phyloP scores from a whole-genome alignment of 2,888 invertebrate species.

The Halictus quadricinctus region DNA sequence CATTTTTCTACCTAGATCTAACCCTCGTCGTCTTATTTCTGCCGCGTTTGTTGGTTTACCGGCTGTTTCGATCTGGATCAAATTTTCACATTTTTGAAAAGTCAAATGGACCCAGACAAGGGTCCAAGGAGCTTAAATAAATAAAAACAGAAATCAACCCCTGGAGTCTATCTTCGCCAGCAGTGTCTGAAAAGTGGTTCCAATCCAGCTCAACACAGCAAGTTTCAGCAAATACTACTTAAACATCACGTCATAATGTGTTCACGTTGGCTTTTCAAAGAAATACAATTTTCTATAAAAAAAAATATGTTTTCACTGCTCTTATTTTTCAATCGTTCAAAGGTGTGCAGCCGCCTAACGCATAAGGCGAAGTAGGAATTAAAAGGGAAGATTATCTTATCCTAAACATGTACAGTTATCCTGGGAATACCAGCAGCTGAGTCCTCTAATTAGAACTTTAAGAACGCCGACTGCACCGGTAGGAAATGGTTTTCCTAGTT shows the following conservation, averaged over 20 bases:
- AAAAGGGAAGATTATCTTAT: not conserved
- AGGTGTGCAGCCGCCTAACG: not conserved
- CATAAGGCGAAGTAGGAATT: not conserved
- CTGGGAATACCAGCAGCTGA: not conserved
- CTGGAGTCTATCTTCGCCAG: not conserved
- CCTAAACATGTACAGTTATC: not conserved
- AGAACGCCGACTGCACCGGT: not conserved
- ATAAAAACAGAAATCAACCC: no score
- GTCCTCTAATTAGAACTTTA: not conserved
- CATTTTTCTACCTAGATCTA: conserved; percentile 16
- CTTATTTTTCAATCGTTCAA: not conserved
- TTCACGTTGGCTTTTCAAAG: not conserved
- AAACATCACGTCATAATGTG: not conserved
- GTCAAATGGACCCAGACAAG: no score
- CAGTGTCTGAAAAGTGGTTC: not conserved
- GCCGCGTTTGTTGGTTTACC: not conserved
- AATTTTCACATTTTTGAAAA: not conserved
- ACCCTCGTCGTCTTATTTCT: conserved; percentile 3
- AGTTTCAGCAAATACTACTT: not conserved
- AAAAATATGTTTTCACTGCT: not conserved
- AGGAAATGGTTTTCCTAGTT: not conserved
- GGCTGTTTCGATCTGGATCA: not conserved
- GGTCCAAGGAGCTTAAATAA: no score
- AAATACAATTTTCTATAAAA: not conserved
- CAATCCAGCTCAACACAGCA: not conserved